phyloP scores from a whole-genome alignment of 2,113 vertebrate genomes.

The Sinosuthora webbiana region DNA sequence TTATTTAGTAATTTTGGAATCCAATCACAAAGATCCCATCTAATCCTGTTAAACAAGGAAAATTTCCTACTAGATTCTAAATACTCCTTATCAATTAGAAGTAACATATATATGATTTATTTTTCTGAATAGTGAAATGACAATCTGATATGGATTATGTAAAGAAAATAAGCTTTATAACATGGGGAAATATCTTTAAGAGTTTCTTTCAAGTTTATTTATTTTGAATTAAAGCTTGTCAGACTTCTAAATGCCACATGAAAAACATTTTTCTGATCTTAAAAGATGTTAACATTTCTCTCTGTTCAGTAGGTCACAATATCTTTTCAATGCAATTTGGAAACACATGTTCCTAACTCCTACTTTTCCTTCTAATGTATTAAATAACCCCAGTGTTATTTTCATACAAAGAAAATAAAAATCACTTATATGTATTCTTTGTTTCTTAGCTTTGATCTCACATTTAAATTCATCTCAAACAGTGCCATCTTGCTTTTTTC shows the following conservation, averaged over 20 bases:
- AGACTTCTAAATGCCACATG: neutral
- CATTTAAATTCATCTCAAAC: constrained; percentile 33
- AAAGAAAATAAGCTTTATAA: neutral
- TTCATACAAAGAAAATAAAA: constrained; percentile 2
- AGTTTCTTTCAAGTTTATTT: neutral
- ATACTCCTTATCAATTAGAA: neutral
- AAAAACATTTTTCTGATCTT: neutral
- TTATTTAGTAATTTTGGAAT: neutral
- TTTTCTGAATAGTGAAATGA: neutral
- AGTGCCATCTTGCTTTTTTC: constrained; percentile 4
- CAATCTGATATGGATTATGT: neutral
- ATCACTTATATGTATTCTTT: neutral
- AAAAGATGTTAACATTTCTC: neutral
- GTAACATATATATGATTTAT: neutral
- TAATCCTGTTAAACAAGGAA: neutral
- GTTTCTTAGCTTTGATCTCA: constrained; percentile 45
- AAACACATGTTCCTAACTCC: neutral
- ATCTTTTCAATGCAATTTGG: neutral
- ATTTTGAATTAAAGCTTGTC: neutral
- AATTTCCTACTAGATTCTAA: neutral
- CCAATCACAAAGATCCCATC: neutral
- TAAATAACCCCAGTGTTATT: neutral
- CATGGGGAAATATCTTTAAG: neutral
- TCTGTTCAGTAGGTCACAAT: neutral
- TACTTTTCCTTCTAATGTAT: neutral